Percentiles rank a stretch among this genome's conserved stretches.
Evolutionary conservation across 2,113 vertebrate species (phyloP).

Genomic region (human (Homo sapiens)): GRCh38 chrX:12003501-12004000

Average conservation of each 20-base stretch:
- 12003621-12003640: too few species aligned
- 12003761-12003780: constrained; percentile 17
- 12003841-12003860: background rate
- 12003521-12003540: too few species aligned
- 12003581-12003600: too few species aligned
- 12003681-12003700: too few species aligned
- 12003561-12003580: too few species aligned
- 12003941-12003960: background rate
- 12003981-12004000: background rate
- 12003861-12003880: constrained; percentile 30
- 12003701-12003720: background rate
- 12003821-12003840: constrained; percentile 21
- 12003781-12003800: background rate
- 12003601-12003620: too few species aligned
- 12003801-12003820: background rate
- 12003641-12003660: too few species aligned
- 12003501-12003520: too few species aligned
- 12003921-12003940: background rate
- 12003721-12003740: constrained; percentile 1
- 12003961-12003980: background rate
- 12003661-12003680: too few species aligned
- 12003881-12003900: constrained; percentile 1
- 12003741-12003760: background rate
- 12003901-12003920: background rate
- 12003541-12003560: too few species aligned